A percentile compares a stretch with the other conserved stretches of the same genome.
Conservation (phyloP, 2,113 vertebrate species). For the Nymphicus hollandicus region DNA sequence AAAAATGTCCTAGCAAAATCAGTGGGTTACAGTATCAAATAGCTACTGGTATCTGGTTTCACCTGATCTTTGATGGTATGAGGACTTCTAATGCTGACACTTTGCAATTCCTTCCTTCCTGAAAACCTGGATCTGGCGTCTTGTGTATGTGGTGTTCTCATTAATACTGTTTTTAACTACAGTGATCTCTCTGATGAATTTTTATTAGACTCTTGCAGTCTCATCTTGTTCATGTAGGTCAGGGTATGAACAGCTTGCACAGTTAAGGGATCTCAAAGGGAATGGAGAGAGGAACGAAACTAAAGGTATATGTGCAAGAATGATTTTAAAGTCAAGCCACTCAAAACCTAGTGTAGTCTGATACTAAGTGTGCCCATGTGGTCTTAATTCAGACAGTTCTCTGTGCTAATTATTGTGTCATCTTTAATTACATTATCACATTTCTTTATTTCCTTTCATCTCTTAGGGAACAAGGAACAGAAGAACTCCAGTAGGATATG, state of each 20-base stretch:
- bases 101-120: background rate
- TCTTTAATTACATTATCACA: background rate
- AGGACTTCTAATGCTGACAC: background rate
- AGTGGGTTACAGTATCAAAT: background rate
- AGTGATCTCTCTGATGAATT: background rate
- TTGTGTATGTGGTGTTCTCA: background rate
- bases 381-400: background rate
- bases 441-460: background rate
- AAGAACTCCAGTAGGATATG: background rate
- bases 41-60: background rate
- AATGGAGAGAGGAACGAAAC: background rate
- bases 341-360: background rate
- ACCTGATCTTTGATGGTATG: background rate
- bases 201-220: background rate
- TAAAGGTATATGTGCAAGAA: background rate
- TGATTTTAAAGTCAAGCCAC: background rate
- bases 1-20: background rate
- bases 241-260: background rate
- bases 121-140: background rate
- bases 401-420: background rate
- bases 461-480: background rate
- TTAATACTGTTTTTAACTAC: background rate
- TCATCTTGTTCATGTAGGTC: background rate
- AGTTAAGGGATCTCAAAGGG: background rate
- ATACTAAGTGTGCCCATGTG: background rate